Evolutionary conservation across 2,888 invertebrate species (phyloP).

Genomic region (Leucoma salicis): DNA sequence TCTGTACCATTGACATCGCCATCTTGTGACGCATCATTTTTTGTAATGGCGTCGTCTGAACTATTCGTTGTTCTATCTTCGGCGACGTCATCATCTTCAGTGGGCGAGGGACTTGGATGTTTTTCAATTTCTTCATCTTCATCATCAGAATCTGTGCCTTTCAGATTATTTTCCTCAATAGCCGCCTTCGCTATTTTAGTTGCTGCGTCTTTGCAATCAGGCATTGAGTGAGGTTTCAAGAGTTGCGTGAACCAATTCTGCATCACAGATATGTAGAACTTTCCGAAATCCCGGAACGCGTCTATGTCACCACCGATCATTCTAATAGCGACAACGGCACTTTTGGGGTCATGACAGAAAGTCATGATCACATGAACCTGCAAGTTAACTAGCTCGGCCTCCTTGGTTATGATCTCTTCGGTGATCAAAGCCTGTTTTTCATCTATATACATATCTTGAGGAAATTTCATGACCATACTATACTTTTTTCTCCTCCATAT

Average conservation of each 20-base stretch:
- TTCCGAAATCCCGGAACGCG: conserved; percentile 50
- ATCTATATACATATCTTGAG: conserved; percentile 29
- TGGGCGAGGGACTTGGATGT: not conserved
- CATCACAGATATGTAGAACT: conserved; percentile 45
- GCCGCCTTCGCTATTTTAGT: conserved; percentile 30
- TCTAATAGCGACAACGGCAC: conserved; percentile 32
- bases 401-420: conserved; percentile 42
- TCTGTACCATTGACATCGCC: conserved; percentile 4
- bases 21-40: not conserved
- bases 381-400: conserved; percentile 34
- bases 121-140: conserved; percentile 19
- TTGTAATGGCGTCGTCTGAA: not conserved
- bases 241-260: conserved; percentile 48
- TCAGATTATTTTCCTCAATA: conserved; percentile 15
- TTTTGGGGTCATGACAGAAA: conserved; percentile 36
- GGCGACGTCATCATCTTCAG: not conserved
- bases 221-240: conserved; percentile 35
- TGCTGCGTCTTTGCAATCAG: conserved; percentile 27
- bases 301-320: conserved; percentile 39
- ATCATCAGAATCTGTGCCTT: conserved; percentile 17
- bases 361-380: conserved; percentile 45
- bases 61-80: not conserved
- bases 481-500: conserved; percentile 57
- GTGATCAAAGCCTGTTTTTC: conserved; percentile 51
- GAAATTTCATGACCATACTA: conserved; percentile 23